These are phyloP conservation scores for Progne subis DNA, from an alignment of 2,113 vertebrate species.

Conservation along the genomic window DNA sequence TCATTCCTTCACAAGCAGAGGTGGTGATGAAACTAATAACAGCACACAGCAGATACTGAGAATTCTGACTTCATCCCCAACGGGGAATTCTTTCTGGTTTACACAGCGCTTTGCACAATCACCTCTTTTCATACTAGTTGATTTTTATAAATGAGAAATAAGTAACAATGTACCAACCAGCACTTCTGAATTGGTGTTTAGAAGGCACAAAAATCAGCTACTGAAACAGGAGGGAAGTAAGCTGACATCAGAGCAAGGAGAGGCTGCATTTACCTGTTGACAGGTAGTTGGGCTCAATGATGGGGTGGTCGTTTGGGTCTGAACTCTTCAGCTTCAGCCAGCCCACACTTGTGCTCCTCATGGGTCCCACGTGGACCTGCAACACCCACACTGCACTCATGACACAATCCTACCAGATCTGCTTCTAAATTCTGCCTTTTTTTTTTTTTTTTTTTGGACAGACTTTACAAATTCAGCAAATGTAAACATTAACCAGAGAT, in stretches of 20 bases:
- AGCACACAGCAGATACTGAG: neutral
- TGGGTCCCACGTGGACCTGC: constrained; percentile 92
- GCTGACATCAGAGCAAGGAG: neutral
- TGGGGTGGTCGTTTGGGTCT: constrained; percentile 85
- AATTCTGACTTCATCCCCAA: neutral
- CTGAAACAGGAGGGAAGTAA: neutral
- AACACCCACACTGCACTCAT: neutral
- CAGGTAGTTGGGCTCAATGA: constrained; percentile 94
- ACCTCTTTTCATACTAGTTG: neutral
- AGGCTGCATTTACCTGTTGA: constrained; percentile 82
- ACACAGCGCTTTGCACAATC: neutral
- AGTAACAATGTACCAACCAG: neutral
- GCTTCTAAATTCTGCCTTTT: neutral
- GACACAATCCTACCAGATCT: neutral
- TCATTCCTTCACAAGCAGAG: neutral
- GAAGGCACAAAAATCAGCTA: neutral
- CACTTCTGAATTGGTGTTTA: neutral
- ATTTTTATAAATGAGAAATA: neutral
- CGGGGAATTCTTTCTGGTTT: neutral
- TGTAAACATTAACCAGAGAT: neutral
- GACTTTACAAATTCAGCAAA: neutral
- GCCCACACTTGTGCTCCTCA: constrained; percentile 89
- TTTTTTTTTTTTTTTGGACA: neutral
- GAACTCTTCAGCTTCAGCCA: constrained; percentile 90
- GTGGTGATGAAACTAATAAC: neutral